A percentile compares a stretch with the other conserved stretches of the same genome.
These are phyloP conservation scores for Neocrepidodera transversa DNA, from an alignment of 2,888 invertebrate species.

Conservation along the genomic window DNA sequence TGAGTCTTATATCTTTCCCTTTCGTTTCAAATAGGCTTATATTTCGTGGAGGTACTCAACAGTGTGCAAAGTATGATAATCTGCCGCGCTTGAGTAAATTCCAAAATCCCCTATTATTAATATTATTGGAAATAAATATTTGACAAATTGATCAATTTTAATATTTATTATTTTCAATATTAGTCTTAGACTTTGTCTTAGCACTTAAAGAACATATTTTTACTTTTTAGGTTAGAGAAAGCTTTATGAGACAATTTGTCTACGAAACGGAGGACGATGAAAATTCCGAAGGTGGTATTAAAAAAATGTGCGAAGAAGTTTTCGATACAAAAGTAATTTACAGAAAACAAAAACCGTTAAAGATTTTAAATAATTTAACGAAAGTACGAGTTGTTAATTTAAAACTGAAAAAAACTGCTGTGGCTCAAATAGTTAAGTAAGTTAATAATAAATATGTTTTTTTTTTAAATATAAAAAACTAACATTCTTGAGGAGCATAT, in stretches of 20 bases:
- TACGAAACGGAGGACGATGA: slow-evolving; percentile 87
- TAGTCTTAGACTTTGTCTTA: too few relatives aligned
- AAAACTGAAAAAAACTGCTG: slow-evolving; percentile 80
- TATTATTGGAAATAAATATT: too few relatives aligned
- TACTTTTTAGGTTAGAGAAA: slow-evolving; percentile 86
- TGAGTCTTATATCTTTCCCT: too few relatives aligned
- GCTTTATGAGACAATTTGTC: slow-evolving; percentile 98
- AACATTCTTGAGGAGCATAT: background rate
- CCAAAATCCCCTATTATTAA: too few relatives aligned
- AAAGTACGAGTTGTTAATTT: slow-evolving; percentile 83
- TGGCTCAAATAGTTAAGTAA: slow-evolving; percentile 88
- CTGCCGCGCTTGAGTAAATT: too few relatives aligned
- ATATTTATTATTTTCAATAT: too few relatives aligned
- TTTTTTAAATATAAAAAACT: background rate
- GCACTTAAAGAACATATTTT: too few relatives aligned
- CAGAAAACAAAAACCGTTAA: slow-evolving; percentile 83
- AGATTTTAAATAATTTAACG: slow-evolving; percentile 80
- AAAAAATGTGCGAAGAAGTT: slow-evolving; percentile 66
- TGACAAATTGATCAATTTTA: too few relatives aligned
- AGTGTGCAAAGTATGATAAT: too few relatives aligned
- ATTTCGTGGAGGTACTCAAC: too few relatives aligned
- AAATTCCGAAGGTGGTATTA: slow-evolving; percentile 65
- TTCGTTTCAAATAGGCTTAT: too few relatives aligned
- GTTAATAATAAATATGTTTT: slow-evolving; percentile 28
- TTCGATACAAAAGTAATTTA: slow-evolving; percentile 79